Evolutionary conservation across 2,888 invertebrate genomes (phyloP), one percentile per base, ranked within the genome.

Genomic region (Oscheius sp.): DNA sequence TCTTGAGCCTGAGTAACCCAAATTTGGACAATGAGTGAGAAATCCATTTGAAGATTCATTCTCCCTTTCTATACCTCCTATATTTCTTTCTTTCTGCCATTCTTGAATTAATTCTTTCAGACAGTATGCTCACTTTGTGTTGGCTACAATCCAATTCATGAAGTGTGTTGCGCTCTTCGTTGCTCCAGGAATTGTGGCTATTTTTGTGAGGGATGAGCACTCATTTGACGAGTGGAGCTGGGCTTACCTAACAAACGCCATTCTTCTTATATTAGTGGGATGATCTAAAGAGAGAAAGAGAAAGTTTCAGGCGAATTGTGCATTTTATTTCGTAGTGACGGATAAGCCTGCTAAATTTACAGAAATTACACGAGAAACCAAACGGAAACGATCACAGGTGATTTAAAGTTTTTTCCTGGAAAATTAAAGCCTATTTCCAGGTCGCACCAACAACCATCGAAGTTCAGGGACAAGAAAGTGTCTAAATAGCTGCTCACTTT

Each of bases 141-240:
- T 64, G 23, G 64, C 64, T 33, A 50, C 48, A 1, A 64, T 64
- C 17, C 48, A 64, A 29, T 50, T 83, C 71, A 79, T 81, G 72
- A 83, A 83, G 64, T 83, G 82, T 65, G 72, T 83, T 34, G 78
- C 82, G 1, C 70, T 83, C 2, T 81, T 83, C 55, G 75, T 78
- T 12, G 82, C 81, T 45, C 83, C 83, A 1, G 69, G 71, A 5
- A 76, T 79, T 52, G 78, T 82, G 23, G 72, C 73, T n/a, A 71
- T 79, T n/a, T 45, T 64, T 12, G 64, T 64, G 20, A 10, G 31
- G 10, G 34, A 50, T 10, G 50, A 64, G 48, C 31, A 48, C 34
- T 48, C 23, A 5, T 64, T 64, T 29, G 52, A 69, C 0, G 69
- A 75, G 64, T 78, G 77, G 77, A 71, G 73, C 23, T 65, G 71